A percentile compares a stretch with the other conserved stretches of the same genome.
Conservation (phyloP, 2,113 vertebrate genomes). For the Gallinago jamesoni region DNA sequence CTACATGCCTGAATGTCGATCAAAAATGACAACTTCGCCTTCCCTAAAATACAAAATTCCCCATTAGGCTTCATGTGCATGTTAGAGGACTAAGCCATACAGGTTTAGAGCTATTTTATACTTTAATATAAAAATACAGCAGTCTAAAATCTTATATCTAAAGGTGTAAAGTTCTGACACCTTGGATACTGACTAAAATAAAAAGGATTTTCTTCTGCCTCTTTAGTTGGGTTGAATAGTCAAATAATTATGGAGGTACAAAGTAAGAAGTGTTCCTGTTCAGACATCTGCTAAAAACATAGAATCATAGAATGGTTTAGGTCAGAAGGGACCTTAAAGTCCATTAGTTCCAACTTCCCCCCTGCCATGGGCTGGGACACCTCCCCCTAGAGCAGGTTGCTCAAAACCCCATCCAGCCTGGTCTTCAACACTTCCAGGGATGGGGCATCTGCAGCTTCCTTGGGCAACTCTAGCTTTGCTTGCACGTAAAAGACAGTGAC, state of each 20-base stretch:
- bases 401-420: no score
- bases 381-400: no score
- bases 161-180: background rate
- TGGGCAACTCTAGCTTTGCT: background rate
- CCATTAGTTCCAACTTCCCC: no score
- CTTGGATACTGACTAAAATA: background rate
- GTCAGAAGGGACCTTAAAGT: no score
- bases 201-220: background rate
- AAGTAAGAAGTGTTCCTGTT: background rate
- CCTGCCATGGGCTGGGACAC: no score
- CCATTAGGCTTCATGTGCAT: fast-evolving
- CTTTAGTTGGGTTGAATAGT: background rate
- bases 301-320: no score
- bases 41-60: background rate
- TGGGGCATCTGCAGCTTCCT: no score
- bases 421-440: no score
- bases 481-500: background rate
- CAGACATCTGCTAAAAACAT: background rate
- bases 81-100: background rate
- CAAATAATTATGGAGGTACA: background rate
- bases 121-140: background rate
- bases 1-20: background rate
- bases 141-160: background rate
- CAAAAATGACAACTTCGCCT: background rate
- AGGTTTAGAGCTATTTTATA: background rate